phyloP scores from a whole-genome alignment of 2,113 vertebrate genomes.

The Pyrgilauda ruficollis region DNA sequence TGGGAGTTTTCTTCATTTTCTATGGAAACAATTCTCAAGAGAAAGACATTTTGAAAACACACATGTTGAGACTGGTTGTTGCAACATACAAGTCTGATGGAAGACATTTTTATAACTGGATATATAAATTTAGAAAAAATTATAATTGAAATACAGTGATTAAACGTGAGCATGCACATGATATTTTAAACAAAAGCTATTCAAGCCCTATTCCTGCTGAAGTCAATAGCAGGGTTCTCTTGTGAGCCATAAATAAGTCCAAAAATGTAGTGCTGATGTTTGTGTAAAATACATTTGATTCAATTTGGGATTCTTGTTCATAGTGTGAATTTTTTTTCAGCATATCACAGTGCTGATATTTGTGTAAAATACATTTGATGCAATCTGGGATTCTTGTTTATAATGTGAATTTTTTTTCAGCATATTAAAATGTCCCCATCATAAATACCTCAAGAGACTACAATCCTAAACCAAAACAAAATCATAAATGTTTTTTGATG shows the following conservation, averaged over 20 bases:
- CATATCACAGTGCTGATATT: too few species aligned
- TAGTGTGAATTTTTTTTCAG: neutral
- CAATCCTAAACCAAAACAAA: neutral
- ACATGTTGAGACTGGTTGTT: neutral
- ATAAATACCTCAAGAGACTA: neutral
- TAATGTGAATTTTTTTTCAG: neutral
- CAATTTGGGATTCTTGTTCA: neutral
- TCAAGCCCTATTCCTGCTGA: neutral
- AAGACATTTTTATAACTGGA: neutral
- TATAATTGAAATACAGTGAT: neutral
- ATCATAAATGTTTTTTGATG: neutral
- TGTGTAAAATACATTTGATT: neutral
- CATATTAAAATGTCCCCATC: neutral
- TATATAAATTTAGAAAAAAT: neutral
- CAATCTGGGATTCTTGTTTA: neutral
- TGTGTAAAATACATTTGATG: neutral
- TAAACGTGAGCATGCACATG: neutral
- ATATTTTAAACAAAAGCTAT: slow-evolving; percentile 7
- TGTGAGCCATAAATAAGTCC: neutral
- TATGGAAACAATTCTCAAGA: neutral
- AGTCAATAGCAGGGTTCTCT: neutral
- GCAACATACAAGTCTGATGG: neutral
- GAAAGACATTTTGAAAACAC: neutral
- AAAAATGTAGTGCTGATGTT: neutral
- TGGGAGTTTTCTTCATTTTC: neutral